phyloP scores from a whole-genome alignment of 2,113 vertebrate species.

The Neomonachus schauinslandi region DNA sequence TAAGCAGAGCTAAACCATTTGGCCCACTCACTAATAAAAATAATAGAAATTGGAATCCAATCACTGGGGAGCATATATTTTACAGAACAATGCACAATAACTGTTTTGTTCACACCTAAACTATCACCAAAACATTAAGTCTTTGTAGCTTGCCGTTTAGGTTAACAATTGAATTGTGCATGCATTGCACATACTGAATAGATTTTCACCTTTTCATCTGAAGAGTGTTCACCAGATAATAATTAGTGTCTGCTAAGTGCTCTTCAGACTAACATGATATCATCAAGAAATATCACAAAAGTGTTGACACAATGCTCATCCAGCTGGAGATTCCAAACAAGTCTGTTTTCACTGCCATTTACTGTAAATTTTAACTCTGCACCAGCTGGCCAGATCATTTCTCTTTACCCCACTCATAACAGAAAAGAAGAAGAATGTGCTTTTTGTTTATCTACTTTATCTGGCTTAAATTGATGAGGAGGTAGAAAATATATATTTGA shows the following conservation, averaged over 20 bases:
- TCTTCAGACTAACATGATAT: slow-evolving; percentile 50
- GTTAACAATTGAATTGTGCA: not conserved
- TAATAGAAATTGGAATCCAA: not conserved
- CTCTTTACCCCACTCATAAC: not conserved
- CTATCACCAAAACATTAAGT: not conserved
- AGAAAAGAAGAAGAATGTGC: not conserved
- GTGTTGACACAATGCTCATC: slow-evolving; percentile 50
- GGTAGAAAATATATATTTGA: slow-evolving; percentile 47
- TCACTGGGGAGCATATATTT: fast-evolving
- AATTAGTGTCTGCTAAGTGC: slow-evolving; percentile 38
- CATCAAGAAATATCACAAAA: slow-evolving; percentile 60
- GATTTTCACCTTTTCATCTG: slow-evolving; percentile 38
- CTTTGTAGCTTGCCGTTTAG: not conserved
- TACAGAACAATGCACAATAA: fast-evolving
- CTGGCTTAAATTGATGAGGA: slow-evolving; percentile 21
- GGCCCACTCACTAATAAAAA: not conserved
- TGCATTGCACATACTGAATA: not conserved
- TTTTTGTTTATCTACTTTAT: slow-evolving; percentile 28
- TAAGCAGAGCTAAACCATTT: fast-evolving
- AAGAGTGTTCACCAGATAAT: slow-evolving; percentile 39
- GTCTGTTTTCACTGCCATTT: slow-evolving; percentile 41
- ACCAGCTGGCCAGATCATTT: slow-evolving; percentile 33
- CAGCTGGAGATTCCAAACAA: slow-evolving; percentile 52
- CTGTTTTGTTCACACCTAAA: not conserved
- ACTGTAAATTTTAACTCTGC: slow-evolving; percentile 18